Percentiles rank a stretch among this genome's conserved stretches.
phyloP scores from a whole-genome alignment of 2,113 vertebrate genomes.

The Empidonax alnorum region DNA sequence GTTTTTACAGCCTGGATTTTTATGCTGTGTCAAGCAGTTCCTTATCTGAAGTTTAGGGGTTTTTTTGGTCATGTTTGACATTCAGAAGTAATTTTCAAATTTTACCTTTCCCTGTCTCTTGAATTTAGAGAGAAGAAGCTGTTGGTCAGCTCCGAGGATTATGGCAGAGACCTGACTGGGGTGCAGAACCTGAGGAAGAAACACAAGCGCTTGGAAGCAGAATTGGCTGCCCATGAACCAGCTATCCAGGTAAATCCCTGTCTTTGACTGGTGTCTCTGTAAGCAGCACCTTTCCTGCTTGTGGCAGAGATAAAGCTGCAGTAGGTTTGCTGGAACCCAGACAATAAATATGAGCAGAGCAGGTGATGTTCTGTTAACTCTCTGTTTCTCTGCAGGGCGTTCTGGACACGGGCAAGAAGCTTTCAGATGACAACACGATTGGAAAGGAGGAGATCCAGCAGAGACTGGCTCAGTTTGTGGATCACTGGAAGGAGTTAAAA shows the following conservation, averaged over 20 bases:
- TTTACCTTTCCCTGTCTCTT: neutral
- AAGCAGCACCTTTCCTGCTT: neutral
- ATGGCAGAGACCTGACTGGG: conserved; percentile 95
- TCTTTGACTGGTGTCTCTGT: neutral
- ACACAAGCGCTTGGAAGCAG: conserved; percentile 96
- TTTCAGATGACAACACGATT: conserved; percentile 96
- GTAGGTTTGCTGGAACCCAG: neutral
- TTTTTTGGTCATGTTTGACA: neutral
- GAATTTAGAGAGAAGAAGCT: conserved; percentile 92
- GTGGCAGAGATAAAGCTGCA: neutral
- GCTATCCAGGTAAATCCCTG: conserved; percentile 88
- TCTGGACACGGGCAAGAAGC: conserved; percentile 93
- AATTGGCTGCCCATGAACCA: conserved; percentile 93
- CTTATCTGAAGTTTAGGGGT: neutral
- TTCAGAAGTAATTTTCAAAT: neutral
- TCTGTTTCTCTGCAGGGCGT: conserved; percentile 83
- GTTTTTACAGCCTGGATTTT: neutral
- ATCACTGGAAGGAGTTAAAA: conserved; percentile 97
- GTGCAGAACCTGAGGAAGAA: conserved; percentile 99
- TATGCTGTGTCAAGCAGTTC: neutral
- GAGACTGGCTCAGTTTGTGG: conserved; percentile 93
- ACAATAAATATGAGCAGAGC: neutral
- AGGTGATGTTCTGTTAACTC: neutral
- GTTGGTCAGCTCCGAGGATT: conserved; percentile 96
- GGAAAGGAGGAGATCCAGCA: conserved; percentile 98